phyloP scores from a whole-genome alignment of 2,888 invertebrate genomes.

The Merodon equestris region DNA sequence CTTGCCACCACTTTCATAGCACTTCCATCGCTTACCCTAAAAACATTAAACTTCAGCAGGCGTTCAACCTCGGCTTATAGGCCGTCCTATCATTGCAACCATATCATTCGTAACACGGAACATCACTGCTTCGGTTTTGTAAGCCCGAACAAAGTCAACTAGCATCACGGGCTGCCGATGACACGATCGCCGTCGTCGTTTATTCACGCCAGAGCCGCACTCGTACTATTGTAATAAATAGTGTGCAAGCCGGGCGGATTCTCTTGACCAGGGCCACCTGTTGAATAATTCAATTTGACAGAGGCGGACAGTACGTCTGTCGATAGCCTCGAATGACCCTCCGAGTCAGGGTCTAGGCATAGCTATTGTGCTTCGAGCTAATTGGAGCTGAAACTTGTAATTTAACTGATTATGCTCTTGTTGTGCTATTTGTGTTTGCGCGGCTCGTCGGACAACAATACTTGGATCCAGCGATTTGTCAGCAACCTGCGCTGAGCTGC shows the following conservation, averaged over 20 bases:
- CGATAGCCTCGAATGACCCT: neutral
- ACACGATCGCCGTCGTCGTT: no score
- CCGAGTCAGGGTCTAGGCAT: constrained; percentile 18
- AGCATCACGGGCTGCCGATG: constrained; percentile 35
- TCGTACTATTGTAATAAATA: no score
- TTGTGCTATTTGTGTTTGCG: constrained; percentile 9
- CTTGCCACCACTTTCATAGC: neutral
- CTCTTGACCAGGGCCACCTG: constrained; percentile 45
- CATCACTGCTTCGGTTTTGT: neutral
- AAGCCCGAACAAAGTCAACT: constrained; percentile 15
- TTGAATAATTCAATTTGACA: constrained; percentile 45
- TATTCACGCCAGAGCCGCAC: no score
- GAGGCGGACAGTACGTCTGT: neutral
- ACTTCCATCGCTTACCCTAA: constrained; percentile 1
- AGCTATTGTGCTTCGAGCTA: constrained; percentile 5
- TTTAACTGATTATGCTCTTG: constrained; percentile 11
- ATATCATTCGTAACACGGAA: constrained; percentile 24
- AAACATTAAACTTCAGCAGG: neutral
- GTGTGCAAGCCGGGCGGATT: constrained; percentile 15
- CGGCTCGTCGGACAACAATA: neutral
- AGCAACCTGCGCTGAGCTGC: no score
- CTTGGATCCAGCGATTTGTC: no score
- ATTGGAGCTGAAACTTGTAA: constrained; percentile 18
- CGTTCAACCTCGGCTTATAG: constrained; percentile 9
- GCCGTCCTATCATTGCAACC: constrained; percentile 16